These are phyloP conservation scores for Ophion ellenae DNA, from an alignment of 2,888 invertebrate species.

Conservation along the genomic window DNA sequence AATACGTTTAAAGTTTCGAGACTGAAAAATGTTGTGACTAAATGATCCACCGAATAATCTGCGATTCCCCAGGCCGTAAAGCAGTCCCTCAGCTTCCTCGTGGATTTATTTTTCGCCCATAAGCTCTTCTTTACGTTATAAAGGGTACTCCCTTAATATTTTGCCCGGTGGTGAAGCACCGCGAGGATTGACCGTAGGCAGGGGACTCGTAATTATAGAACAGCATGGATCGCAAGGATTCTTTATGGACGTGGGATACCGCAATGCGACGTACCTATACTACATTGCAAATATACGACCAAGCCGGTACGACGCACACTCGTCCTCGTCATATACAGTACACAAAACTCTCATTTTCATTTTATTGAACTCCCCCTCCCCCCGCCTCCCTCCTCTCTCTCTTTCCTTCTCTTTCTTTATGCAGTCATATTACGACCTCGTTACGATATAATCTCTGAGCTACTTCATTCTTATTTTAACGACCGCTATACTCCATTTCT, in stretches of 20 bases:
- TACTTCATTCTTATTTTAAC: conserved; percentile 17
- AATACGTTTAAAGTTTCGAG: no score
- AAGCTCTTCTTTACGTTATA: no score
- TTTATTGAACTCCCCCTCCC: conserved; percentile 7
- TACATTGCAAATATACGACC: conserved; percentile 37
- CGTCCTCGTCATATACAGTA: conserved; percentile 14
- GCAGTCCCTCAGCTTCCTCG: no score
- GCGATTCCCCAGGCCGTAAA: no score
- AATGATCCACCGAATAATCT: no score
- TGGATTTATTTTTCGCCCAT: no score
- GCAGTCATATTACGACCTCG: background rate
- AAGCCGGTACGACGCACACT: conserved; percentile 24
- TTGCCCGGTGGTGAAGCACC: conserved; percentile 19
- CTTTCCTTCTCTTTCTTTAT: background rate
- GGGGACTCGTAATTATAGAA: conserved; percentile 57
- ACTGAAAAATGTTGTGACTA: no score
- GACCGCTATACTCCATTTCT: background rate
- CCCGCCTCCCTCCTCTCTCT: background rate
- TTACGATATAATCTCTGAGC: background rate
- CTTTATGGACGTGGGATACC: conserved; percentile 70
- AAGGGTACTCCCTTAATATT: conserved; percentile 9
- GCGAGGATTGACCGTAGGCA: conserved; percentile 31
- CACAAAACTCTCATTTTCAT: conserved; percentile 8
- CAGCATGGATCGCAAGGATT: conserved; percentile 61
- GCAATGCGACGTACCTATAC: conserved; percentile 75